Conservation (phyloP, 2,888 invertebrate species). For the Lapara coniferarum region DNA sequence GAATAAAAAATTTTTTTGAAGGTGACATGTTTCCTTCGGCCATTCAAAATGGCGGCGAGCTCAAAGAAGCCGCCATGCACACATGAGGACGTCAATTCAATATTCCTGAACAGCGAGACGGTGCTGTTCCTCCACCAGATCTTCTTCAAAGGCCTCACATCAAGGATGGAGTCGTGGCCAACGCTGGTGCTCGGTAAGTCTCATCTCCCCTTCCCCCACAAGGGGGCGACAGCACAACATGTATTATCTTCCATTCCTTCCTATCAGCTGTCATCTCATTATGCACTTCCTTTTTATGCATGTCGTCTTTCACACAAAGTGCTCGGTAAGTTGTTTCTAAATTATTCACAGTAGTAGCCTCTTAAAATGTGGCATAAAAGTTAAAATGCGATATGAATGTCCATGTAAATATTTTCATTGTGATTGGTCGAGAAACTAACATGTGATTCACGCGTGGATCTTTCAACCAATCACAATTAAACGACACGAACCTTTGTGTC, state of each 20-base stretch:
- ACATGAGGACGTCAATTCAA: slow-evolving; percentile 97
- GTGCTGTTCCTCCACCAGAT: slow-evolving; percentile 96
- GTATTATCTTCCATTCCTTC: background rate
- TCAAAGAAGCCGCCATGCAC: slow-evolving; percentile 96
- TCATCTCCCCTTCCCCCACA: background rate
- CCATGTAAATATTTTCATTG: too few relatives aligned
- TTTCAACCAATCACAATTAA: too few relatives aligned
- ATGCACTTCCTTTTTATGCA: slow-evolving; percentile 4
- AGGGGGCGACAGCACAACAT: background rate
- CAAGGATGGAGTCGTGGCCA: slow-evolving; percentile 96
- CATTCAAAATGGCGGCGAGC: slow-evolving; percentile 97
- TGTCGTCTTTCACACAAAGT: slow-evolving; percentile 9
- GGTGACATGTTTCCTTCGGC: slow-evolving; percentile 93
- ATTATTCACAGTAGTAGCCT: background rate
- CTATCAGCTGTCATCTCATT: slow-evolving; percentile 1
- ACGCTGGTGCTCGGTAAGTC: slow-evolving; percentile 93
- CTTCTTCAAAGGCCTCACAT: slow-evolving; percentile 95
- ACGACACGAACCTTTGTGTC: too few relatives aligned
- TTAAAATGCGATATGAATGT: too few relatives aligned
- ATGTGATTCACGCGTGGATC: too few relatives aligned
- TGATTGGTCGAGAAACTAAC: too few relatives aligned
- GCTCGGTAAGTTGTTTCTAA: background rate
- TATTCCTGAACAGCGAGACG: slow-evolving; percentile 96
- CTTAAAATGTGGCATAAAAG: too few relatives aligned
- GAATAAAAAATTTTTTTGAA: slow-evolving; percentile 35